Percentiles rank a stretch among this genome's conserved stretches.
These are phyloP conservation scores for Ricordea florida DNA, from an alignment of 92 coral and sea anemone genomes.

Conservation along the genomic window DNA sequence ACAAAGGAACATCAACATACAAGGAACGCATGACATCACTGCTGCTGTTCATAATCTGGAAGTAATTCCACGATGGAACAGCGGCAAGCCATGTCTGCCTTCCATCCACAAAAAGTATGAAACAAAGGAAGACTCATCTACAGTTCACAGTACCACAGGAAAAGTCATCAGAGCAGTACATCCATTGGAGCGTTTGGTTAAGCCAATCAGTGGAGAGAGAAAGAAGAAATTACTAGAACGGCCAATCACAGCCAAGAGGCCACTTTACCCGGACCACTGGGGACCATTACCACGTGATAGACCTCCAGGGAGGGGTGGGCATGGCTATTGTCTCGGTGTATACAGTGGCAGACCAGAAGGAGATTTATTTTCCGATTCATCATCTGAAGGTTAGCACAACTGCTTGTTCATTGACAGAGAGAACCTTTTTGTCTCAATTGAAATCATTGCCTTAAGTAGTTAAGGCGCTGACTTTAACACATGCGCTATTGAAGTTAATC, in stretches of 20 bases:
- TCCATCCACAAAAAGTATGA: neutral
- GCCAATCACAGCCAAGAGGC: constrained; percentile 1
- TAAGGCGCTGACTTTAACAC: neutral
- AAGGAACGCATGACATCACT: too few species aligned
- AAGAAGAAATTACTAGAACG: neutral
- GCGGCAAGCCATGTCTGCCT: constrained; percentile 9
- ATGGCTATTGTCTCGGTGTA: neutral
- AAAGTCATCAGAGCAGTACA: too few species aligned
- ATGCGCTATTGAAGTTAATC: too few species aligned
- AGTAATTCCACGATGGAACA: neutral
- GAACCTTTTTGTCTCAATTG: neutral
- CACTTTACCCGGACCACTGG: constrained; percentile 19
- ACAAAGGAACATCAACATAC: too few species aligned
- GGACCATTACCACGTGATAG: neutral
- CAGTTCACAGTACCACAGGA: too few species aligned
- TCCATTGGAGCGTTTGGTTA: constrained; percentile 19
- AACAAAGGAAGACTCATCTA: neutral
- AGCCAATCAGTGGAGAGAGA: neutral
- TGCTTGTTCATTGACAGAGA: neutral
- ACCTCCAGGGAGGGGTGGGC: constrained; percentile 27
- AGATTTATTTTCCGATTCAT: neutral
- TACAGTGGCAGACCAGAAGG: neutral
- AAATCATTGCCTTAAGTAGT: neutral
- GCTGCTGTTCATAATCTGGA: neutral
- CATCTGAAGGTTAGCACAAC: constrained; percentile 13